Conservation (phyloP, 2,797 vertebrate genomes). For the Sitta carolinensis region DNA sequence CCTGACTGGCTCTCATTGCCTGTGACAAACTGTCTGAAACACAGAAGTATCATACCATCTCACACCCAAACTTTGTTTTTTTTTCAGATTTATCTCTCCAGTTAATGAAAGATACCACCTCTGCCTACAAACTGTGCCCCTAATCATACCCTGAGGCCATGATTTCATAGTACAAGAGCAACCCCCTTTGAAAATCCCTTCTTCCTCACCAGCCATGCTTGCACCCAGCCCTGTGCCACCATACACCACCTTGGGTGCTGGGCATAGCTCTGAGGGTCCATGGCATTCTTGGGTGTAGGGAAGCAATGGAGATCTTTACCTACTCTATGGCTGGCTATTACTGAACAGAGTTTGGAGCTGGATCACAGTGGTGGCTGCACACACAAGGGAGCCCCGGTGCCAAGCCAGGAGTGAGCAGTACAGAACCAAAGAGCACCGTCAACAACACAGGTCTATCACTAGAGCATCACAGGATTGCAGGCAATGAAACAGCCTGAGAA, state of each 20-base stretch:
- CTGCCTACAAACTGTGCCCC: background rate
- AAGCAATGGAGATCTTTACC: background rate
- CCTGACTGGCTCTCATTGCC: background rate
- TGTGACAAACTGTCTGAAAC: background rate
- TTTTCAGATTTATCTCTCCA: background rate
- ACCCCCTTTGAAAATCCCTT: background rate
- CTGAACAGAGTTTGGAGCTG: background rate
- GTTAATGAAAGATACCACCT: background rate
- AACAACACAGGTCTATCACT: background rate
- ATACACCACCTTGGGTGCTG: background rate
- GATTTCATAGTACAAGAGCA: background rate
- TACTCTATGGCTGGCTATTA: accelerated
- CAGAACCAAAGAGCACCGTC: background rate
- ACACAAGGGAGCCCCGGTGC: background rate
- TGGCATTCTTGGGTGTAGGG: background rate
- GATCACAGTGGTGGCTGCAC: accelerated
- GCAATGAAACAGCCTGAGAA: background rate
- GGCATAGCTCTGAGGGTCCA: background rate
- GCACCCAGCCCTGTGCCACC: background rate
- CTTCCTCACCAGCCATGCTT: background rate
- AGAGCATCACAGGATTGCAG: background rate
- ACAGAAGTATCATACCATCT: background rate
- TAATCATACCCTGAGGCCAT: accelerated
- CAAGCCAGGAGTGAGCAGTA: accelerated
- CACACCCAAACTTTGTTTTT: background rate